These are phyloP conservation scores for Zaprionus bogoriensis DNA, from an alignment of 2,888 invertebrate species.

Conservation along the genomic window DNA sequence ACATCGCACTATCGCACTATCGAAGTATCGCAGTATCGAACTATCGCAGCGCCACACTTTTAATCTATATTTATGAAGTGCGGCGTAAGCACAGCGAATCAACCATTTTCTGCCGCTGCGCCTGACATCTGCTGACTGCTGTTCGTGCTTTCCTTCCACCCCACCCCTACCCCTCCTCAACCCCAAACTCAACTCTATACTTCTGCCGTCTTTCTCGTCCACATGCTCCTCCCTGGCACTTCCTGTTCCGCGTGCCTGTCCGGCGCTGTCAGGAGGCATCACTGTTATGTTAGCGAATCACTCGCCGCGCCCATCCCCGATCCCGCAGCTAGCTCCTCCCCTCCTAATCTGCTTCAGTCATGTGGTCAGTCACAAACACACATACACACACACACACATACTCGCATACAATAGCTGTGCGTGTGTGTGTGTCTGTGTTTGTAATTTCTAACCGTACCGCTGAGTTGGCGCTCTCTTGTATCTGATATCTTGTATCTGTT, in stretches of 20 bases:
- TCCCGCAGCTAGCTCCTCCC: no score
- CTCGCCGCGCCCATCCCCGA: not conserved
- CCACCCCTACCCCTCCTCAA: no score
- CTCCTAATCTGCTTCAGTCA: conserved; percentile 5
- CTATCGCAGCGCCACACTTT: conserved; percentile 3
- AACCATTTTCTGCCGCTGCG: not conserved
- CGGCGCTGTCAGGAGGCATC: conserved; percentile 59
- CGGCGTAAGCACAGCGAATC: not conserved
- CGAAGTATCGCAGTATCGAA: no score
- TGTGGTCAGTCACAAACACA: conserved; percentile 47
- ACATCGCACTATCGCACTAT: no score
- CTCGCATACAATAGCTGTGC: conserved; percentile 17
- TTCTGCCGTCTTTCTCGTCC: not conserved
- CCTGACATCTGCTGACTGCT: conserved; percentile 43
- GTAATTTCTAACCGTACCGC: conserved; percentile 4
- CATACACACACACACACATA: not conserved
- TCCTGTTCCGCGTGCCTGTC: not conserved
- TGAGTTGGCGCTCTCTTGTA: not conserved
- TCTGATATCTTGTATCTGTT: conserved; percentile 40
- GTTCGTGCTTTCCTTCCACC: not conserved
- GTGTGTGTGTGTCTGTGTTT: not conserved
- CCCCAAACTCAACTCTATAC: no score
- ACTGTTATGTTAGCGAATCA: conserved; percentile 51
- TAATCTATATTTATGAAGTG: conserved; percentile 70
- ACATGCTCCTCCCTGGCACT: not conserved